A percentile compares a stretch with the other conserved stretches of the same genome.
These are phyloP conservation scores for Drosophila ezoana DNA, from an alignment of 2,888 invertebrate genomes.

Conservation along the genomic window DNA sequence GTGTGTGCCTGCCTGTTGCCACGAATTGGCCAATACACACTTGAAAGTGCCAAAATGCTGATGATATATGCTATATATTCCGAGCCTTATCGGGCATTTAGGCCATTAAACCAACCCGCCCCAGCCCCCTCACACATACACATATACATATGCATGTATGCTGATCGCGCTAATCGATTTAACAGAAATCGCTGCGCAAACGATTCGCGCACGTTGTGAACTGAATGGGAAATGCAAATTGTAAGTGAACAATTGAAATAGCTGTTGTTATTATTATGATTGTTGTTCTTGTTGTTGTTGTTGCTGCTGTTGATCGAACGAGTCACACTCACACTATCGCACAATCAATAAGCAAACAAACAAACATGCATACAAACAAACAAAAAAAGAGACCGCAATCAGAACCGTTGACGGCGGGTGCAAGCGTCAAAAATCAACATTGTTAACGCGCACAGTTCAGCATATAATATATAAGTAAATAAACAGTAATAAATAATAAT, in stretches of 20 bases:
- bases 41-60: conserved; percentile 69
- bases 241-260: conserved; percentile 56
- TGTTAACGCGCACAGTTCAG: conserved; percentile 42
- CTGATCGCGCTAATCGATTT: conserved; percentile 65
- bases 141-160: not conserved
- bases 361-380: conserved; percentile 29
- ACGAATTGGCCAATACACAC: conserved; percentile 69
- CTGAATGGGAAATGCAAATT: conserved; percentile 57
- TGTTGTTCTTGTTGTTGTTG: conserved; percentile 21
- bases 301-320: conserved; percentile 21
- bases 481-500: conserved; percentile 76
- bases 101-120: not conserved
- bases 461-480: conserved; percentile 51
- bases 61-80: conserved; percentile 50
- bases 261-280: conserved; percentile 27
- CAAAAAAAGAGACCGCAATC: conserved; percentile 49
- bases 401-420: conserved; percentile 45
- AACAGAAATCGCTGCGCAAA: conserved; percentile 39
- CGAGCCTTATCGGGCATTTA: conserved; percentile 57
- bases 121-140: not conserved
- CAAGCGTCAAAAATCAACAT: conserved; percentile 72
- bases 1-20: not conserved
- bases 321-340: conserved; percentile 6
- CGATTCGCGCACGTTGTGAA: conserved; percentile 43
- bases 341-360: conserved; percentile 39